A percentile compares a stretch with the other conserved stretches of the same genome.
These are phyloP conservation scores for Scartelaos histophorus DNA, from an alignment of 2,113 vertebrate genomes.

Conservation along the genomic window DNA sequence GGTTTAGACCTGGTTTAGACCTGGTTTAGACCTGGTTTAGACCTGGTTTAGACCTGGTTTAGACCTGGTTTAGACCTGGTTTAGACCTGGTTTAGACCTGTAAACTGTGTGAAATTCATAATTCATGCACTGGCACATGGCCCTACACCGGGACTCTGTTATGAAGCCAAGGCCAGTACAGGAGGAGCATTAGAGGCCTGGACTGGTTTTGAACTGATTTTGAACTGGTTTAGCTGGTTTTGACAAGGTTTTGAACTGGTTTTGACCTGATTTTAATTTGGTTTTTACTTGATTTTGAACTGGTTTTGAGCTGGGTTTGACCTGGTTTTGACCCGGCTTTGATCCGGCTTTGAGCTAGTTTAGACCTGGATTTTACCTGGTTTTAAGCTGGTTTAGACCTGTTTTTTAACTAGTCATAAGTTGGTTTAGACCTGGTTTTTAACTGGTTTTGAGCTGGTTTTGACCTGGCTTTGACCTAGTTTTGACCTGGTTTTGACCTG, in stretches of 20 bases:
- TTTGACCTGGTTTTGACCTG: not conserved
- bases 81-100: not conserved
- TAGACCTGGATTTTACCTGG: too few species aligned
- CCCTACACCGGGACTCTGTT: not conserved
- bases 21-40: too few species aligned
- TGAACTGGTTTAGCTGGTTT: not conserved
- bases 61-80: not conserved
- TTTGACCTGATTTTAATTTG: not conserved
- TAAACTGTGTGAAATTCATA: conserved; percentile 75
- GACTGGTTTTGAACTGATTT: not conserved
- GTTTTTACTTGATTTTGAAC: too few species aligned
- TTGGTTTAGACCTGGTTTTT: too few species aligned
- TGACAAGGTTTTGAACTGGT: not conserved
- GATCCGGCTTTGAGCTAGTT: too few species aligned
- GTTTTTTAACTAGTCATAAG: not conserved
- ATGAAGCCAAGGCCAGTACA: not conserved
- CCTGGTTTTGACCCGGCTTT: not conserved
- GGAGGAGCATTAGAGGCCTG: not conserved
- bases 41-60: not conserved
- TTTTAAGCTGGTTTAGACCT: not conserved
- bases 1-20: not conserved
- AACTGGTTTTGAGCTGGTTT: too few species aligned
- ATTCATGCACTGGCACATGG: conserved; percentile 64
- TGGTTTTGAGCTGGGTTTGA: not conserved
- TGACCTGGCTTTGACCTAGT: not conserved